phyloP scores from a whole-genome alignment of 1,140 invertebrate genomes.

The Prorops nasuta region DNA sequence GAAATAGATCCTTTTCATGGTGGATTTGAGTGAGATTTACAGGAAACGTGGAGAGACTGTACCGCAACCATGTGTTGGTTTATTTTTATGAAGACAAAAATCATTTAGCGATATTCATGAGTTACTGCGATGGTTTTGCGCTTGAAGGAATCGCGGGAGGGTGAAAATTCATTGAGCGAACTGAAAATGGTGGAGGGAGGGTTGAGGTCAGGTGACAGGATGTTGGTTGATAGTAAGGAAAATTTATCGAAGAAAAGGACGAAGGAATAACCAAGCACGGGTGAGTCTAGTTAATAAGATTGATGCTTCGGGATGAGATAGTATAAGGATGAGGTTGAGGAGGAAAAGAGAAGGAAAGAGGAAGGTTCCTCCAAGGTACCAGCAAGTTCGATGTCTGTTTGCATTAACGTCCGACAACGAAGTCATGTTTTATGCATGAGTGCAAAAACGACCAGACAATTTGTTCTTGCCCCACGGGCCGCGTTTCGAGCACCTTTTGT shows the following conservation, averaged over 20 bases:
- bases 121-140: no score
- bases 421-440: slow-evolving; percentile 44
- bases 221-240: no score
- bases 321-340: neutral
- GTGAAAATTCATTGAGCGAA: no score
- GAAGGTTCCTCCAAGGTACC: neutral
- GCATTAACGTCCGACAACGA: slow-evolving; percentile 35
- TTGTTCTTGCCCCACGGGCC: slow-evolving; percentile 26
- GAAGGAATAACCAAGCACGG: slow-evolving; percentile 26
- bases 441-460: slow-evolving; percentile 36
- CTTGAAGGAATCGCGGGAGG: no score
- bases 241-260: slow-evolving; percentile 25
- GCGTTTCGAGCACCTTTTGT: neutral
- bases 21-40: no score
- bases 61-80: no score
- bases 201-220: no score
- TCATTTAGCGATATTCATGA: no score
- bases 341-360: neutral
- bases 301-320: slow-evolving; percentile 21
- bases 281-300: slow-evolving; percentile 38
- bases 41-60: no score
- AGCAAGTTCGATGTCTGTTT: slow-evolving; percentile 36
- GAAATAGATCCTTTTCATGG: no score
- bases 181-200: no score
- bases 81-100: no score